Evolutionary conservation across 2,888 invertebrate species (phyloP).

Genomic region (Orthosia cruda): DNA sequence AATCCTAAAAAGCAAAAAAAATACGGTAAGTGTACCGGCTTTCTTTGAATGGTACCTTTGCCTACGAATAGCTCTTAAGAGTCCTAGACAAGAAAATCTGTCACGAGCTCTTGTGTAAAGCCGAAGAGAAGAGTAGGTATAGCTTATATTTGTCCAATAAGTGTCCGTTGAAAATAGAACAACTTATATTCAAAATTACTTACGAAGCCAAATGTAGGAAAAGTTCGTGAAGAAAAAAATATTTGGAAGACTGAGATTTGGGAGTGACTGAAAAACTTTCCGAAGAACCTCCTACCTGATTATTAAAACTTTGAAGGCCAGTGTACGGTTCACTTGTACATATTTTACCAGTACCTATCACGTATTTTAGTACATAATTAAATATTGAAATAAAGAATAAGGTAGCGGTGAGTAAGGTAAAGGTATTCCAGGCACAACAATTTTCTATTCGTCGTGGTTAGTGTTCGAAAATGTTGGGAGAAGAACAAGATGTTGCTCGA

Average conservation of each 20-base stretch:
- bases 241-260: slow-evolving; percentile 32
- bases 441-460: background rate
- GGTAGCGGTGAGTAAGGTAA: background rate
- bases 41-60: background rate
- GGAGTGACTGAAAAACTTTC: slow-evolving; percentile 51
- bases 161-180: slow-evolving; percentile 24
- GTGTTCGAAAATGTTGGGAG: slow-evolving; percentile 24
- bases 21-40: background rate
- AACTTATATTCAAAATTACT: slow-evolving; percentile 38
- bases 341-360: slow-evolving; percentile 2
- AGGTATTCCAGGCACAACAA: background rate
- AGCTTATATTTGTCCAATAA: background rate
- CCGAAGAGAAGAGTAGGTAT: too few species aligned
- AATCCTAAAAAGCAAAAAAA: background rate
- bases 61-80: background rate
- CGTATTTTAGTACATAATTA: slow-evolving; percentile 12
- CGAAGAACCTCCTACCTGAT: slow-evolving; percentile 43
- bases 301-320: slow-evolving; percentile 57
- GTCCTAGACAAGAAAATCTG: background rate
- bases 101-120: background rate
- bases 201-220: slow-evolving; percentile 23
- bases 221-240: slow-evolving; percentile 44
- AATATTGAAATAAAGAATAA: slow-evolving; percentile 4
- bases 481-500: slow-evolving; percentile 59
- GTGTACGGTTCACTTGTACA: slow-evolving; percentile 10